phyloP scores from a whole-genome alignment of 2,888 invertebrate genomes.

The Allacma fusca region DNA sequence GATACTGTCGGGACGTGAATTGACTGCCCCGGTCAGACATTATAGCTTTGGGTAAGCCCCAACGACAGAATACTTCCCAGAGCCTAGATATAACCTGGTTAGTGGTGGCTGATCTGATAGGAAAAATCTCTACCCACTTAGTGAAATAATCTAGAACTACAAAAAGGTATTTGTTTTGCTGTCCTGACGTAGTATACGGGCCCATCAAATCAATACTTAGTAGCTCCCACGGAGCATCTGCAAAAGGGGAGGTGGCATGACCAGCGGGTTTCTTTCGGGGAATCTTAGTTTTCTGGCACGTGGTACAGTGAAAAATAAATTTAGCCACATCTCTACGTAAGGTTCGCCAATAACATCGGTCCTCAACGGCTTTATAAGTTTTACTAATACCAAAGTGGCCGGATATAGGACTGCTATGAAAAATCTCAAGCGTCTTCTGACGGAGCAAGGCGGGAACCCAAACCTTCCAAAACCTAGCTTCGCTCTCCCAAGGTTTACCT shows the following conservation, averaged over 20 bases:
- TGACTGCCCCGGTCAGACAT: too few relatives aligned
- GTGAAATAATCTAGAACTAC: slow-evolving; percentile 33
- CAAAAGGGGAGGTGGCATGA: neutral
- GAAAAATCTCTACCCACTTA: neutral
- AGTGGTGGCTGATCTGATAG: neutral
- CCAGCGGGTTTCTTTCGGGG: neutral
- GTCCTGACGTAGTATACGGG: slow-evolving; percentile 41
- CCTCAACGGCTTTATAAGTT: slow-evolving; percentile 48
- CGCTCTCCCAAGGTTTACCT: slow-evolving; percentile 48
- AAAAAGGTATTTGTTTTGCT: slow-evolving; percentile 42
- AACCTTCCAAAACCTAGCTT: slow-evolving; percentile 38
- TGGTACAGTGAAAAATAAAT: slow-evolving; percentile 45
- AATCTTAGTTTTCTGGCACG: slow-evolving; percentile 44
- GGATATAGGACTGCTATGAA: slow-evolving; percentile 37
- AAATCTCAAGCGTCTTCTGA: too few relatives aligned
- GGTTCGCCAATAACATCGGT: slow-evolving; percentile 43
- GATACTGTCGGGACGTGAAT: too few relatives aligned
- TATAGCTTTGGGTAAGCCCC: neutral
- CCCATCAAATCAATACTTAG: slow-evolving; percentile 51
- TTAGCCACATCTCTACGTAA: slow-evolving; percentile 46
- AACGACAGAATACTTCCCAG: neutral
- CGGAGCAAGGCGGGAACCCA: slow-evolving; percentile 45
- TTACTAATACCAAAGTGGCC: slow-evolving; percentile 53
- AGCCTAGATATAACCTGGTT: neutral
- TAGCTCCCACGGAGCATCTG: slow-evolving; percentile 36